Base-by-base conservation (phyloP, 2,113 vertebrate genomes). In the Zonotrichia leucophrys region DNA sequence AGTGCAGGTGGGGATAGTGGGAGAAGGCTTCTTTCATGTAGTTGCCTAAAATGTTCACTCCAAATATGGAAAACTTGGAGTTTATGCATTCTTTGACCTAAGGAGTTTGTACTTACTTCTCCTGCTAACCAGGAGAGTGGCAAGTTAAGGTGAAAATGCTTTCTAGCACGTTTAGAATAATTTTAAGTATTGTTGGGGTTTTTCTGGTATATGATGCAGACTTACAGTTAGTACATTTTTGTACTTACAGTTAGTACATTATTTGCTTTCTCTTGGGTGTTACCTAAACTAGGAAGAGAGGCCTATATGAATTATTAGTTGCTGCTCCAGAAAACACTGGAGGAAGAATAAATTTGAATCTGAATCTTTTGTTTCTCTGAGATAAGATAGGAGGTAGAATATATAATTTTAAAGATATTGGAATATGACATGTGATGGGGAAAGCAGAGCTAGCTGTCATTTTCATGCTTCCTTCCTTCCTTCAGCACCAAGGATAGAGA, bases 401-500 rank as follows among this genome's bases (percentile, higher is more conserved):
- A 60, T 6, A 70, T 67, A 27, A 27, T 85, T 90, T 28, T 72
- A 27, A 9, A 30, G 33, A 47, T 20, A 0, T 22, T 69, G 44
- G 55, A 47, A 11, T 46, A 6, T 20, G 58, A 25, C 0, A 31
- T 44, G 52, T 11, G 14, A 30, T 33, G 30, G 35, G 37, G 37
- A 72, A 60, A 35, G 53, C 37, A 24, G 56, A 85, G 24, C 42
- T 23, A n/a, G 16, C 31, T 73, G 44, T 88, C 35, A 8, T n/a
- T 41, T 55, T 10, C 62, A 16, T 47, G 44, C 75, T 39, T 91
- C 28, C 90, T 96, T 49, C 85, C 58, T 96, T 49, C 84, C 58
- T 87, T 39, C 84, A 99, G 99, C 98, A 31, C 99, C 99, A 53
- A 98, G 98, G 97, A 98, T 99, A 98, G 99, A 99, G 94, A 98